phyloP scores from a whole-genome alignment of 2,113 vertebrate genomes.

The Sceloporus undulatus region DNA sequence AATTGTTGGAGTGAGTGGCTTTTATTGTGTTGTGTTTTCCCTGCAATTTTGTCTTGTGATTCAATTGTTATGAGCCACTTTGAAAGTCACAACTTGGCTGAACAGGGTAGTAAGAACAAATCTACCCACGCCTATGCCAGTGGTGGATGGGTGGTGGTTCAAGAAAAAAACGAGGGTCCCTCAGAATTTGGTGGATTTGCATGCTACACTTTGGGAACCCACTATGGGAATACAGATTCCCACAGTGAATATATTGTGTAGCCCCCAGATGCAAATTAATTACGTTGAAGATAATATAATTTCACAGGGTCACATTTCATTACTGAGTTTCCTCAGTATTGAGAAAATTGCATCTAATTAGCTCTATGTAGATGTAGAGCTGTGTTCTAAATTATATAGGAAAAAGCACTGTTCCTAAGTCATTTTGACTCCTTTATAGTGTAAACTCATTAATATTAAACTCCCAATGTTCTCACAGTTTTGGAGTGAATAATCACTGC shows the following conservation, averaged over 20 bases:
- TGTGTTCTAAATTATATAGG: conserved; percentile 52
- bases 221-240: background rate
- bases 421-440: conserved; percentile 48
- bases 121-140: background rate
- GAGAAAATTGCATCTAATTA: conserved; percentile 52
- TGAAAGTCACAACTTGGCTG: no score
- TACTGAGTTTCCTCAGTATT: conserved; percentile 55
- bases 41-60: background rate
- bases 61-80: background rate
- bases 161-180: background rate
- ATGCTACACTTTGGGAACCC: background rate
- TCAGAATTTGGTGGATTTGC: background rate
- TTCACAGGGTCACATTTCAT: conserved; percentile 33
- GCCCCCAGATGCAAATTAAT: background rate
- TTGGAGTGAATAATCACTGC: conserved; percentile 40
- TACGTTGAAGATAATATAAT: conserved; percentile 2
- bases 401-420: conserved; percentile 16
- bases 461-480: conserved; percentile 50
- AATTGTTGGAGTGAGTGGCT: no score
- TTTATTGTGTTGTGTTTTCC: background rate
- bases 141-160: no score
- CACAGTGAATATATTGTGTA: background rate
- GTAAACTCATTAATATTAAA: conserved; percentile 64
- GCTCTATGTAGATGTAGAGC: background rate
- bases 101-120: background rate